A percentile compares a stretch with the other conserved stretches of the same genome.
Evolutionary conservation across 2,113 vertebrate genomes (phyloP).

Genomic region (Odontesthes bonariensis): DNA sequence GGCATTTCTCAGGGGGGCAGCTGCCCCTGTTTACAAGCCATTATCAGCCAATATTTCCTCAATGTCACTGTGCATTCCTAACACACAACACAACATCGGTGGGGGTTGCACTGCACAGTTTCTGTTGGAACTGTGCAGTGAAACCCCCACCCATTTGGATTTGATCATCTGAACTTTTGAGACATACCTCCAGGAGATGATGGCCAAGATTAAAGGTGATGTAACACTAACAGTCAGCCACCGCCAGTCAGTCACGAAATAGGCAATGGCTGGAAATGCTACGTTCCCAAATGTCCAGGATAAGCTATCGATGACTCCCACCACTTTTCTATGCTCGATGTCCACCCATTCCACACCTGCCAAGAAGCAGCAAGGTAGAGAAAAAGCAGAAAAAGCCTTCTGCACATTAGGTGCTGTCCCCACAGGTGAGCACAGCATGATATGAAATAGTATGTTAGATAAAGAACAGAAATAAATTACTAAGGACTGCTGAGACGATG

Average conservation of each 20-base stretch:
- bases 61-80: too few relatives aligned
- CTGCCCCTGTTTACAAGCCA: too few relatives aligned
- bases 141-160: neutral
- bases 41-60: too few relatives aligned
- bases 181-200: constrained; percentile 81
- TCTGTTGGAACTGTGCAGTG: too few relatives aligned
- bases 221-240: constrained; percentile 72
- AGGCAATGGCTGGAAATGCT: constrained; percentile 72
- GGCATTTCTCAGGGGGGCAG: too few relatives aligned
- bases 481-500: constrained; percentile 77
- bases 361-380: constrained; percentile 4
- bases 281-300: constrained; percentile 78
- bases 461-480: constrained; percentile 56
- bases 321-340: constrained; percentile 79
- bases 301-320: constrained; percentile 78
- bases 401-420: too few relatives aligned
- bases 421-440: neutral
- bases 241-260: constrained; percentile 81
- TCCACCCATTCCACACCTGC: constrained; percentile 85
- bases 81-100: too few relatives aligned
- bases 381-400: neutral
- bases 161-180: neutral
- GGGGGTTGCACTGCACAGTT: neutral
- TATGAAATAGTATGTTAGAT: neutral
- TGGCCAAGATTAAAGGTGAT: constrained; percentile 69